A percentile compares a stretch with the other conserved stretches of the same genome.
Evolutionary conservation across 2,797 vertebrate species (phyloP).

Genomic region (Helostoma temminkii): DNA sequence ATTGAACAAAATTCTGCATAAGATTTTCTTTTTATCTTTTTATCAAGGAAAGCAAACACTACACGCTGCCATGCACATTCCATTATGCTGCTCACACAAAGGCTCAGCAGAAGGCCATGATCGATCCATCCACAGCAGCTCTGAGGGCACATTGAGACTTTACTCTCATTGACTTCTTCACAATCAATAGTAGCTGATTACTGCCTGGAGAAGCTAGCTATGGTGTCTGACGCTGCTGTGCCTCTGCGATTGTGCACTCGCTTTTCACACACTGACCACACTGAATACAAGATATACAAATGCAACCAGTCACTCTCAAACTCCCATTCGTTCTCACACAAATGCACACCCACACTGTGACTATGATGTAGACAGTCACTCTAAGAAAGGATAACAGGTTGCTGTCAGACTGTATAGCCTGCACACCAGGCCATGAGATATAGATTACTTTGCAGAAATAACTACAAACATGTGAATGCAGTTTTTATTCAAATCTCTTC

Average conservation of each 20-base stretch:
- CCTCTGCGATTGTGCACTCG: constrained; percentile 28
- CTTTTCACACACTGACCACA: constrained; percentile 49
- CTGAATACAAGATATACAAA: constrained; percentile 25
- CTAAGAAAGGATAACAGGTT: constrained; percentile 52
- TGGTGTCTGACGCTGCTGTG: constrained; percentile 39
- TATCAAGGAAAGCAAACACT: constrained; percentile 26
- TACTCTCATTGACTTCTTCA: constrained; percentile 73
- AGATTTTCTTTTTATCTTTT: constrained; percentile 28
- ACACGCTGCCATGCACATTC: constrained; percentile 45
- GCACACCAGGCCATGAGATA: neutral
- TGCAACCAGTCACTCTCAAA: constrained; percentile 36
- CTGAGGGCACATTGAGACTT: constrained; percentile 76
- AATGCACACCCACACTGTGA: constrained; percentile 23
- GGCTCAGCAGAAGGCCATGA: constrained; percentile 54
- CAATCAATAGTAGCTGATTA: constrained; percentile 79
- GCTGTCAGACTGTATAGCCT: too few relatives aligned
- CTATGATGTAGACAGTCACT: constrained; percentile 38
- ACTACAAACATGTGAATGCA: neutral
- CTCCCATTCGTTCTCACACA: constrained; percentile 8
- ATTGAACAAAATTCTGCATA: neutral
- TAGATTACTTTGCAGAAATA: neutral
- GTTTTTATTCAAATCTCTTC: constrained; percentile 29
- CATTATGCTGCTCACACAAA: constrained; percentile 60
- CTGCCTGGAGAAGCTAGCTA: constrained; percentile 62
- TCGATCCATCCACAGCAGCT: constrained; percentile 66